Conservation (phyloP, 2,797 vertebrate genomes). For the Channallabes apus region DNA sequence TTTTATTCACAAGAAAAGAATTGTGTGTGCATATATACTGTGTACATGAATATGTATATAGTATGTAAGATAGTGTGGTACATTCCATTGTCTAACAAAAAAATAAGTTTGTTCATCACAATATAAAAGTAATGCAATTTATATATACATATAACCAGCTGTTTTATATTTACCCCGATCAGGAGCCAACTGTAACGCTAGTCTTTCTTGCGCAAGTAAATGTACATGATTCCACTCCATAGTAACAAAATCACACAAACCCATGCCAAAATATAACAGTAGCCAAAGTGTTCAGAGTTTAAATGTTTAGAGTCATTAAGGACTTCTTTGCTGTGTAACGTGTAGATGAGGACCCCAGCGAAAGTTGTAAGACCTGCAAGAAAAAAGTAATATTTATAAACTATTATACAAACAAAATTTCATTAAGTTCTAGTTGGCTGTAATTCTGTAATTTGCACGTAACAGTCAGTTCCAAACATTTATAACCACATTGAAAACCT, state of each 20-base stretch:
- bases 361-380: slow-evolving; percentile 78
- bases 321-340: slow-evolving; percentile 79
- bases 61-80: background rate
- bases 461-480: background rate
- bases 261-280: slow-evolving; percentile 86
- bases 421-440: background rate
- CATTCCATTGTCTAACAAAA: background rate
- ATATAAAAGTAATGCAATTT: slow-evolving; percentile 6
- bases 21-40: background rate
- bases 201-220: slow-evolving; percentile 84
- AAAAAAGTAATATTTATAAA: background rate
- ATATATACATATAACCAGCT: background rate
- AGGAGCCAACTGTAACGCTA: slow-evolving; percentile 48
- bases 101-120: background rate
- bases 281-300: slow-evolving; percentile 77
- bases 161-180: background rate
- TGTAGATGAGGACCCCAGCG: slow-evolving; percentile 83
- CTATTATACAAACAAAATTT: background rate
- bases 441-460: background rate
- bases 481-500: background rate
- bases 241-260: slow-evolving; percentile 81
- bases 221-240: slow-evolving; percentile 80
- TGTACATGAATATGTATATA: background rate
- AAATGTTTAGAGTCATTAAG: slow-evolving; percentile 63
- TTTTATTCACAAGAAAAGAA: slow-evolving; percentile 44